Conservation (phyloP, 1,140 invertebrate species). For the Cepaea nemoralis region DNA sequence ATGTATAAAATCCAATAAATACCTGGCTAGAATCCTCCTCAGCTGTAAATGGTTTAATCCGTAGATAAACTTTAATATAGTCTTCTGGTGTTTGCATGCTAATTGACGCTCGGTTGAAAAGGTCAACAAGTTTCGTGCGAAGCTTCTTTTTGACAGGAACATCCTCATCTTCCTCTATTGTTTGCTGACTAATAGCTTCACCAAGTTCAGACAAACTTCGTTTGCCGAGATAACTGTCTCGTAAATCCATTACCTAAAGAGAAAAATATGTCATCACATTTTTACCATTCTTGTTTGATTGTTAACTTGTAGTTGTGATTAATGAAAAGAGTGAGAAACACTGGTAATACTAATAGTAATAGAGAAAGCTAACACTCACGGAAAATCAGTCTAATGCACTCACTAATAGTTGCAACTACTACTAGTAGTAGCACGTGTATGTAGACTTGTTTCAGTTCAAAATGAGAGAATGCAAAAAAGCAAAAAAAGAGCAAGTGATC, state of each 20-base stretch:
- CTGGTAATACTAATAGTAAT: too few relatives aligned
- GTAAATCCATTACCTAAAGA: conserved; percentile 16
- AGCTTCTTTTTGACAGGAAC: conserved; percentile 31
- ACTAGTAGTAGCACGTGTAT: too few relatives aligned
- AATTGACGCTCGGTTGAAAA: conserved; percentile 30
- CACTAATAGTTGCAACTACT: too few relatives aligned
- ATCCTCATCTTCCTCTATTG: not conserved
- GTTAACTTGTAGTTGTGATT: not conserved
- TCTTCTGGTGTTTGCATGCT: conserved; percentile 45
- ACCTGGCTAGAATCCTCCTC: conserved; percentile 66
- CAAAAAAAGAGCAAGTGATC: too few relatives aligned
- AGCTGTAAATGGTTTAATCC: conserved; percentile 65
- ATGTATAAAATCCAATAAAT: too few relatives aligned
- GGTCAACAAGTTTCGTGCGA: conserved; percentile 23
- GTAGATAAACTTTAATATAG: conserved; percentile 66
- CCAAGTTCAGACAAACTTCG: not conserved
- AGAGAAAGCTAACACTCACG: too few relatives aligned
- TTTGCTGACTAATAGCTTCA: not conserved
- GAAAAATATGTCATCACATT: too few relatives aligned
- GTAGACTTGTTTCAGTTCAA: too few relatives aligned
- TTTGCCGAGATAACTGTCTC: conserved; percentile 1
- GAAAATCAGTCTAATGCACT: too few relatives aligned
- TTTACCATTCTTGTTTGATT: too few relatives aligned
- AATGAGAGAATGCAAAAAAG: too few relatives aligned
- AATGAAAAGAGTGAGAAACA: not conserved